Base-by-base conservation (phyloP, 1,140 invertebrate species). In the Panulirus ornatus region DNA sequence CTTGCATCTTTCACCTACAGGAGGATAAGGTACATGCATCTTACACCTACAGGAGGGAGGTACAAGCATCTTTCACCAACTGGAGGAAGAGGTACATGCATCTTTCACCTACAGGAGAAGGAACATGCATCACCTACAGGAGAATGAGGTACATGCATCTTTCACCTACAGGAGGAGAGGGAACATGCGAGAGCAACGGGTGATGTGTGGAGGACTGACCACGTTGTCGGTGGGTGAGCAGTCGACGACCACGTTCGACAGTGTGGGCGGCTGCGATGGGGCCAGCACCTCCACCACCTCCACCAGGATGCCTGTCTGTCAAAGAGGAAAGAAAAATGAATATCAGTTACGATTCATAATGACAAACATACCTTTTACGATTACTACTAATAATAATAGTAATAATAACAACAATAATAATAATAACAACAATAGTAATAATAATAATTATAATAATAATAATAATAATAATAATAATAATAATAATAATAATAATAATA, bases 221-320 rank as follows among this genome's bases (percentile, higher is more conserved):
- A 89, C 22, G 79, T 83, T 89, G 79, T 89, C 87, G 8, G 66
- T 75, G 16, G 87, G 87, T 8, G 66, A 71, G 66, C 87, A 89
- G 66, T 89, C 87, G 16, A 89, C 87, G 8, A 89, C 87, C 78
- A 89, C 54, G 42, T 89, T 89, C 42, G 66, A 89, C 34, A 89
- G 47, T 11, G 38, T 5, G 34, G 87, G 87, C 11, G 70, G 79
- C 8, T 63, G 79, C 3, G 87, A 54, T 16, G 36, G 11, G 16
- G 30, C 30, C 34, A 63, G 40, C 22, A 89, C n/a, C 42, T 89
- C 87, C 40, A 83, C 79, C 63, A 89, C 79, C 63, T 89, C 87
- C 34, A 89, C 79, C 87, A 83, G 71, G 79, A 89, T 89, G 34
- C 87, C 87, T 0, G 87, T 89, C 87, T 89, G 87, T 11, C 38